A percentile compares a stretch with the other conserved stretches of the same genome.
These are phyloP conservation scores for Poecile atricapillus DNA, from an alignment of 2,113 vertebrate species.

Conservation along the genomic window DNA sequence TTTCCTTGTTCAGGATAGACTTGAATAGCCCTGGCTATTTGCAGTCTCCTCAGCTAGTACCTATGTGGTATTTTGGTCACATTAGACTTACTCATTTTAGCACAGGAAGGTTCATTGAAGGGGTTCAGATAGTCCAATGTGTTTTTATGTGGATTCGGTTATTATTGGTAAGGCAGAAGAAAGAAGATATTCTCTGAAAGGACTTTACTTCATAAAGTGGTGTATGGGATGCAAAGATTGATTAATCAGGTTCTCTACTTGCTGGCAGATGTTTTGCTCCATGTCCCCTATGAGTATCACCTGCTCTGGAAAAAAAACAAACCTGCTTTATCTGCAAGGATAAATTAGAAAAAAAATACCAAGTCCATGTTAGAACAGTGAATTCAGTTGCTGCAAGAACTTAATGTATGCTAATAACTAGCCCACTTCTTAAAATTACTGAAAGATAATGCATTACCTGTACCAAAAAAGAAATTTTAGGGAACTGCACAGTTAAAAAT, in stretches of 20 bases:
- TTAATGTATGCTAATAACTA: neutral
- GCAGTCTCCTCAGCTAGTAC: neutral
- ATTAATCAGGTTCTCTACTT: neutral
- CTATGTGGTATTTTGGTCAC: neutral
- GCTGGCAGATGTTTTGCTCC: neutral
- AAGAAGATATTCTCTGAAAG: neutral
- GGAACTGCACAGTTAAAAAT: neutral
- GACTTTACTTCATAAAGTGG: neutral
- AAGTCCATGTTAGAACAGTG: neutral
- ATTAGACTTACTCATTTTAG: neutral
- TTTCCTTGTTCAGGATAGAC: neutral
- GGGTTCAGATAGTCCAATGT: neutral
- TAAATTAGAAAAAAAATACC: neutral
- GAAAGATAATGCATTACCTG: neutral
- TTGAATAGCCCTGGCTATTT: neutral
- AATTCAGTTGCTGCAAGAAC: neutral
- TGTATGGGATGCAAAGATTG: fast-evolving
- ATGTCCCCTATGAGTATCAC: neutral
- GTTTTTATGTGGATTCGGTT: neutral
- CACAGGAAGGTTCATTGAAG: neutral
- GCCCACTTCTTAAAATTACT: neutral
- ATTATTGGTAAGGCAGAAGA: neutral
- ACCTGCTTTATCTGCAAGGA: neutral
- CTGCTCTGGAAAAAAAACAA: neutral
- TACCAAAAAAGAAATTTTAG: neutral